These are phyloP conservation scores for Urosaurus nigricauda DNA, from an alignment of 2,797 vertebrate species.

Conservation along the genomic window DNA sequence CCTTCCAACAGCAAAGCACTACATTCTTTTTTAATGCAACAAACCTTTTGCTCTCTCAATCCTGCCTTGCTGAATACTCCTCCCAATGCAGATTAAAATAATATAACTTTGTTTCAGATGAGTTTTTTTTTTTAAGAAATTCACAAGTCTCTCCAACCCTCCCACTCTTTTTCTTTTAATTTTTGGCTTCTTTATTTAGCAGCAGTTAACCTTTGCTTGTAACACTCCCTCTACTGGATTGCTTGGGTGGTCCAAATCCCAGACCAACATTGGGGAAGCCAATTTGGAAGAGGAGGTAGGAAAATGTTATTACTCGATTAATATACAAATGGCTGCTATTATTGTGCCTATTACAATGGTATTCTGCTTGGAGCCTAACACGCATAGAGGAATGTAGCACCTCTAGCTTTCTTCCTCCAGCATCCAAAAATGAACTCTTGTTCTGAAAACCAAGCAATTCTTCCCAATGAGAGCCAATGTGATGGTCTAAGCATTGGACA, in stretches of 20 bases:
- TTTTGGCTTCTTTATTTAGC: constrained; percentile 15
- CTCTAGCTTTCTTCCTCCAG: fast-evolving
- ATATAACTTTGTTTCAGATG: fast-evolving
- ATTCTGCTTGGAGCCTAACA: constrained; percentile 6
- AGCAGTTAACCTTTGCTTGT: constrained; percentile 14
- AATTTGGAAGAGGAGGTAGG: constrained; percentile 13
- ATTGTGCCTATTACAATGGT: constrained; percentile 10
- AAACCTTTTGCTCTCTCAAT: neutral
- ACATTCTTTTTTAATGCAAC: neutral
- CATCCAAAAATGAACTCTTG: neutral
- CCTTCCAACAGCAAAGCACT: neutral
- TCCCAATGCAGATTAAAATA: neutral
- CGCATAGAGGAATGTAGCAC: constrained; percentile 7
- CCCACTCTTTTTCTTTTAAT: neutral
- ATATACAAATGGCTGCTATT: constrained; percentile 33
- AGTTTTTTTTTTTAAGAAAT: too few relatives aligned
- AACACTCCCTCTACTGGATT: constrained; percentile 10
- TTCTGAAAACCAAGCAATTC: neutral
- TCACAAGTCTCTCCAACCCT: constrained; percentile 14
- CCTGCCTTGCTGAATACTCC: constrained; percentile 3
- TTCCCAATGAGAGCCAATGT: neutral
- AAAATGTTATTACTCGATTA: constrained; percentile 41
- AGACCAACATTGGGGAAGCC: neutral
- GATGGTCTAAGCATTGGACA: too few relatives aligned
- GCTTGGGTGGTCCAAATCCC: constrained; percentile 41